Evolutionary conservation across 2,113 vertebrate species (phyloP).

Genomic region (Chroicocephalus ridibundus): DNA sequence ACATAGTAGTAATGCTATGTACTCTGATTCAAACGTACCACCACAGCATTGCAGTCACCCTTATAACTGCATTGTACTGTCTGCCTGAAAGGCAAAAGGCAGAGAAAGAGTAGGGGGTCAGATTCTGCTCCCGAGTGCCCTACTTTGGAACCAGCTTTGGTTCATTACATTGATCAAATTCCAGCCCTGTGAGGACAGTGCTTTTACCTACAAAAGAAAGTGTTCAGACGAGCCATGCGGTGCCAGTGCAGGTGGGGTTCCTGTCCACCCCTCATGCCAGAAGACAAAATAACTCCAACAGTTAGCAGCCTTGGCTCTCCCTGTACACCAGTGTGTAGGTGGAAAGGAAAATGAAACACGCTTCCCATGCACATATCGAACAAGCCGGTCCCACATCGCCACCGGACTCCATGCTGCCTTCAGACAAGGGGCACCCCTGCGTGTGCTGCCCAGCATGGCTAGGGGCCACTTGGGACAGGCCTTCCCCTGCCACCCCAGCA

Average conservation of each 20-base stretch:
- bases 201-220: not conserved
- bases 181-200: not conserved
- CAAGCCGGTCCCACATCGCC: not conserved
- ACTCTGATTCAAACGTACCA: not conserved
- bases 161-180: not conserved
- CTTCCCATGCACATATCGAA: fast-evolving
- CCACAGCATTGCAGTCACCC: not conserved
- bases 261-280: not conserved
- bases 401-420: not conserved
- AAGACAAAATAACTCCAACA: not conserved
- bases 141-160: not conserved
- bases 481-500: not conserved
- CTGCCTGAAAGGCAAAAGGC: not conserved
- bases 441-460: not conserved
- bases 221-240: not conserved
- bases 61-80: not conserved
- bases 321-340: fast-evolving
- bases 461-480: not conserved
- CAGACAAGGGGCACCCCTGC: not conserved
- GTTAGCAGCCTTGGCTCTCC: not conserved
- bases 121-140: not conserved
- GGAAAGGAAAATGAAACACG: fast-evolving
- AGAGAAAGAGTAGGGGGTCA: not conserved
- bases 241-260: not conserved
- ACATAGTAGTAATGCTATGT: not conserved